phyloP scores from a whole-genome alignment of 2,113 vertebrate species.

The Sapayoa aenigma region DNA sequence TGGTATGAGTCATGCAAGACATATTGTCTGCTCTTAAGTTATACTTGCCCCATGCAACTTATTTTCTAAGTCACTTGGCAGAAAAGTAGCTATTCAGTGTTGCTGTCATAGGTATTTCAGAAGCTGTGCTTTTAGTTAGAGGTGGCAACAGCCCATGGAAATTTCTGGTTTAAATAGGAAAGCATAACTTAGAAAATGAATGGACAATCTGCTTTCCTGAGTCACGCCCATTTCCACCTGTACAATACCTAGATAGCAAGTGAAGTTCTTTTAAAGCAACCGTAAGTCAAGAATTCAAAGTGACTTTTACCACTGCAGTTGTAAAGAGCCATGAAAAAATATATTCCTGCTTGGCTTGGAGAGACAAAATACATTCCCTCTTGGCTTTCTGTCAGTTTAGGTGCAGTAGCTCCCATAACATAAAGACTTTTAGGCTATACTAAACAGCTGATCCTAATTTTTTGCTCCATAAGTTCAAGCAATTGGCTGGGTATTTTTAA shows the following conservation, averaged over 20 bases:
- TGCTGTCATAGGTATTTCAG: neutral
- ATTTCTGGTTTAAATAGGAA: neutral
- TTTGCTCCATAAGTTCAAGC: neutral
- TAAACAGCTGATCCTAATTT: neutral
- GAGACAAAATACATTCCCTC: neutral
- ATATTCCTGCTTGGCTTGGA: neutral
- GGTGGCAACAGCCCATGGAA: neutral
- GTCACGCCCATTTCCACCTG: neutral
- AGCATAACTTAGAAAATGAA: neutral
- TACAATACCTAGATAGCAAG: constrained; percentile 1
- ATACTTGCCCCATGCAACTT: neutral
- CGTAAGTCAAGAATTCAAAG: neutral
- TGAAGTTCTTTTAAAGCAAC: neutral
- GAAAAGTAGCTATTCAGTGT: constrained; percentile 5
- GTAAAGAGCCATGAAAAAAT: neutral
- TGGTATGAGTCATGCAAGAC: neutral
- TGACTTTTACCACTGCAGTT: neutral
- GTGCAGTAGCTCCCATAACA: neutral
- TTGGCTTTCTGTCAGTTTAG: neutral
- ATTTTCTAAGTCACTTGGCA: constrained; percentile 20
- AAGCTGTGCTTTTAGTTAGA: neutral
- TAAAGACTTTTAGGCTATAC: neutral
- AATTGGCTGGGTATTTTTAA: neutral
- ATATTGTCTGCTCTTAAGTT: neutral
- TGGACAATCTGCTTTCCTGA: neutral